These are phyloP conservation scores for Xiphorhynchus erythropygius DNA, from an alignment of 2,797 vertebrate genomes.

Conservation along the genomic window DNA sequence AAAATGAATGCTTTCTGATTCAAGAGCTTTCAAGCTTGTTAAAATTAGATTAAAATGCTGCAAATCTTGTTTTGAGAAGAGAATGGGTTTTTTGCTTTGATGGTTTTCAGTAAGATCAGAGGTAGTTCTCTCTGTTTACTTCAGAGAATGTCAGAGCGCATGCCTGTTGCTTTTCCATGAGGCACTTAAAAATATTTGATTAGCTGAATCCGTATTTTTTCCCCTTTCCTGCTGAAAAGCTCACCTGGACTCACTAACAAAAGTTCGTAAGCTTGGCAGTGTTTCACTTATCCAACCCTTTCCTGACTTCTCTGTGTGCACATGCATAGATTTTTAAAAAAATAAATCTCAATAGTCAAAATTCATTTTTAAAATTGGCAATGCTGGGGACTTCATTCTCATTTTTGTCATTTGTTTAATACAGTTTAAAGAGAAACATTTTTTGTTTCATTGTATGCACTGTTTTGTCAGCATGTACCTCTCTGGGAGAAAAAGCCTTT, in stretches of 20 bases:
- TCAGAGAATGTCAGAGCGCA: neutral
- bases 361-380: constrained; percentile 66
- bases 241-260: constrained; percentile 66
- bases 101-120: constrained; percentile 12
- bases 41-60: constrained; percentile 23
- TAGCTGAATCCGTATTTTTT: neutral
- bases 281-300: constrained; percentile 44
- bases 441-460: constrained; percentile 77
- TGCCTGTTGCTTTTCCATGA: neutral
- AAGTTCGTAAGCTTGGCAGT: constrained; percentile 54
- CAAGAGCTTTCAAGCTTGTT: neutral
- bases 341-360: constrained; percentile 24
- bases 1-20: neutral
- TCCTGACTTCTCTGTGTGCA: constrained; percentile 59
- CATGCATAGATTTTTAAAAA: constrained; percentile 39
- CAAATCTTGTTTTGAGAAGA: constrained; percentile 22
- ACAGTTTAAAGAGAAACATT: constrained; percentile 64
- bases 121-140: neutral
- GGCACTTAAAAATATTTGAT: neutral
- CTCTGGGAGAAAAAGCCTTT: constrained; percentile 68
- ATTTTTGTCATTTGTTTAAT: constrained; percentile 88
- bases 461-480: constrained; percentile 83
- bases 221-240: constrained; percentile 28
- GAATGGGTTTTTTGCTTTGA: neutral
- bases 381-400: constrained; percentile 81